A percentile compares a stretch with the other conserved stretches of the same genome.
Evolutionary conservation across 1,140 invertebrate species (phyloP).

Genomic region (Ooceraea biroi): DNA sequence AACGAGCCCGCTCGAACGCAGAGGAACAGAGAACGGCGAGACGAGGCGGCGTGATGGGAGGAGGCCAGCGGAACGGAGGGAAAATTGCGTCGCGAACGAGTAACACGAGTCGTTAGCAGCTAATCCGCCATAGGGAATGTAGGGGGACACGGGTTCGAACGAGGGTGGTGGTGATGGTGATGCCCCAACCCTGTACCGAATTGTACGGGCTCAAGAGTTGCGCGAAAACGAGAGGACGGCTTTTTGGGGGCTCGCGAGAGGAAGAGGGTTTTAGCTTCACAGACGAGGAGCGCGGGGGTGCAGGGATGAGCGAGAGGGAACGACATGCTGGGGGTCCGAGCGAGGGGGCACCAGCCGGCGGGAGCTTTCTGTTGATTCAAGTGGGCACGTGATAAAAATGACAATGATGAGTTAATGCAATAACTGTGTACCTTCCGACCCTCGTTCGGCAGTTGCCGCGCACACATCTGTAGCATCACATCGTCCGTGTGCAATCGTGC

Average conservation of each 20-base stretch:
- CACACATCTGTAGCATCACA: constrained; percentile 33
- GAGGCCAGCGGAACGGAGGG: constrained; percentile 21
- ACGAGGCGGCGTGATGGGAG: background rate
- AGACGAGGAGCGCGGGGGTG: constrained; percentile 46
- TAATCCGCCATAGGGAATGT: constrained; percentile 77
- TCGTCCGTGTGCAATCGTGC: constrained; percentile 56
- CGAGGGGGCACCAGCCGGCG: constrained; percentile 43
- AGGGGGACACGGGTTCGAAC: constrained; percentile 50
- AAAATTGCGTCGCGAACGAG: constrained; percentile 81
- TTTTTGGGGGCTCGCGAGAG: constrained; percentile 64
- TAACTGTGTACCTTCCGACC: constrained; percentile 83
- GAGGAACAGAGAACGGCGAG: constrained; percentile 46
- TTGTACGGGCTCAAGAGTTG: constrained; percentile 75
- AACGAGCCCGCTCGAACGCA: constrained; percentile 8
- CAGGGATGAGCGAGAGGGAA: constrained; percentile 1
- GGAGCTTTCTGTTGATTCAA: constrained; percentile 80
- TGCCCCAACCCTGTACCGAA: constrained; percentile 23
- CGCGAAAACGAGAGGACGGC: constrained; percentile 76
- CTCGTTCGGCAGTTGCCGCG: constrained; percentile 57
- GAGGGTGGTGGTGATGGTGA: background rate
- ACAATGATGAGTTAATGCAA: constrained; percentile 86
- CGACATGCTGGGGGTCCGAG: constrained; percentile 23
- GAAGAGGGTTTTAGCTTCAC: constrained; percentile 50
- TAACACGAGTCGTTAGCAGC: constrained; percentile 83
- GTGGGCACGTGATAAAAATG: constrained; percentile 85